Base-by-base conservation (phyloP, 2,113 vertebrate genomes). In the Eptesicus fuscus region DNA sequence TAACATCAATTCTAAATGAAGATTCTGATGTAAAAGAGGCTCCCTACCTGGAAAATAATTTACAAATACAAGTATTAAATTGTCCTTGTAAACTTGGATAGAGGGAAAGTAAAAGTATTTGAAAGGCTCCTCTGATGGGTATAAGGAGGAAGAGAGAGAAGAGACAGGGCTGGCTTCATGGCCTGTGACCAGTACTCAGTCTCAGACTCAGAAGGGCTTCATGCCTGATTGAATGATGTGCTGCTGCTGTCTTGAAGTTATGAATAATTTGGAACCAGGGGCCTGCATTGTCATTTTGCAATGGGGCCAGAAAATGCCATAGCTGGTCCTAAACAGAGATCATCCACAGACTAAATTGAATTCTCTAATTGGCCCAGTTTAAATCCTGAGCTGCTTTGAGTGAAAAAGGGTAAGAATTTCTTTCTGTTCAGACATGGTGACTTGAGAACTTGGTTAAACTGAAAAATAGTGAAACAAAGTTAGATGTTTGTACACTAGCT, bases 371-470 rank as follows among this genome's bases (percentile, higher is more conserved):
- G 67, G 49, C 18, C 47, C 30, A 51, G 14, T 44, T 87, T 70
- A 76, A 87, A 44, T 51, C 22, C 32, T 49, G 47, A 59, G 7
- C 71, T 67, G 65, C 32, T 74, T 32, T 25, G 59, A 35, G 32
- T 30, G 56, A 28, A 44, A 78, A 91, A 91, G 10, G 86, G 25
- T 59, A n/a, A 42, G 32, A 6, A 30, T 35, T 88, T 94, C 44
- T 35, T 84, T 37, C 35, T 74, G 40, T 14, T 65, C 9, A 35
- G 56, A 83, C 32, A 40, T 28, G 7, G 49, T 79, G 35, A 28
- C 20, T 84, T 83, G 35, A 69, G 51, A 91, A 69, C 23, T 69
- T 51, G 49, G 44, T 67, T 93, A 20, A 92, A 79, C 2, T 83
- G 25, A 70, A 35, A 93, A 91, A 47, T 32, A 76, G 61, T 47